Base-by-base conservation (phyloP, 2,113 vertebrate genomes). In the Diadophis punctatus region DNA sequence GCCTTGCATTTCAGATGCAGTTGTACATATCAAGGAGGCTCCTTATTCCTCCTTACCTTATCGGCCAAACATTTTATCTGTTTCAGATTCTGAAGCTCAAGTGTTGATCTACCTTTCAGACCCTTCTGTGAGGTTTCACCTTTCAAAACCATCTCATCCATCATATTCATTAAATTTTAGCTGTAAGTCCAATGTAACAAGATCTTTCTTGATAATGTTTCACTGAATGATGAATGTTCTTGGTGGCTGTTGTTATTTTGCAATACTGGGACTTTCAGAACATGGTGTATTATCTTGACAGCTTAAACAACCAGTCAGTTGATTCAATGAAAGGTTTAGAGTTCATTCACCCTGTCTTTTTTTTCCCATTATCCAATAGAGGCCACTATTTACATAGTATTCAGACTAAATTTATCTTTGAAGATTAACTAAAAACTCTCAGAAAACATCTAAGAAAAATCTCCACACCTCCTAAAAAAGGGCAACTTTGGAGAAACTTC, bases 81-180 rank as follows among this genome's bases (percentile, higher is more conserved):
- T 90, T 46, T 93, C 88, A 90, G 46, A 12, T 93, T 90, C 80
- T 86, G 74, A 63, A 90, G 51, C 56, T 30, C 92, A 86, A 60
- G 86, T 90, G 88, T 93, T 90, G 74, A 93, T 90, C 74, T 90
- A 93, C 46, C 88, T 93, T 89, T 93, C 88, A 92, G 46, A 86
- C n/a, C 92, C 55, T 86, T 86, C 88, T 93, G 80, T 93, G 88
- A 86, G 46, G 74, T 34, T 90, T 93, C 88, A 93, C 80, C 80
- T 93, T 43, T 48, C 86, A 34, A 60, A 90, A 63, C 92, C 53
- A 52, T 90, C 30, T 55, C 88, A 90, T 90, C 55, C 53, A 90
- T 93, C 88, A 63, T 63, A 85, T 51, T 90, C 92, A 90, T 86
- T 90, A 86, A 48, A 86, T 90, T 86, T 93, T 86, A 86, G 55